These are phyloP conservation scores for Mixornis gularis DNA, from an alignment of 2,113 vertebrate genomes.

Conservation along the genomic window DNA sequence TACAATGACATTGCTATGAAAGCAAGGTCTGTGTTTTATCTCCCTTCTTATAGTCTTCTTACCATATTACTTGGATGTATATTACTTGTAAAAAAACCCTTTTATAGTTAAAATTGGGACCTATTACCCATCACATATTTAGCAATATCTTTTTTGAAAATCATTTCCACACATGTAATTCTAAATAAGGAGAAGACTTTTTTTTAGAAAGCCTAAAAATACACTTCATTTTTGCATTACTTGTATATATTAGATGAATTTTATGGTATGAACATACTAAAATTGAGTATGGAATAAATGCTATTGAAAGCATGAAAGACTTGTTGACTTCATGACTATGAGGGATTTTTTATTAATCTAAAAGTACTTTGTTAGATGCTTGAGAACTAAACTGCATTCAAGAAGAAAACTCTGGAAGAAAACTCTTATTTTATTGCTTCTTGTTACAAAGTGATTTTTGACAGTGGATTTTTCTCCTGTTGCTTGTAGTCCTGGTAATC, in stretches of 20 bases:
- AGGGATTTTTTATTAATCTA: neutral
- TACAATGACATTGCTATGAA: neutral
- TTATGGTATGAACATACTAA: neutral
- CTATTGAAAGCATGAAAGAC: neutral
- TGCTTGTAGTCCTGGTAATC: neutral
- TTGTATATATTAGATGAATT: neutral
- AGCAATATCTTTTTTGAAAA: neutral
- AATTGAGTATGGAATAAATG: neutral
- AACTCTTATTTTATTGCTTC: neutral
- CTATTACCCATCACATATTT: neutral
- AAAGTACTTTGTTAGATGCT: neutral
- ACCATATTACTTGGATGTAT: neutral
- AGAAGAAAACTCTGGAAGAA: neutral
- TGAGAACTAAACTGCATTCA: neutral
- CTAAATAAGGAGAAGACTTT: neutral
- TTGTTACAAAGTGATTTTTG: neutral
- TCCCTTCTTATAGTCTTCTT: neutral
- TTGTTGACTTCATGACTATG: neutral
- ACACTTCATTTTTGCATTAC: neutral
- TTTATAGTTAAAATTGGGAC: neutral
- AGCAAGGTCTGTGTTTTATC: neutral
- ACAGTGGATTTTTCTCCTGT: neutral
- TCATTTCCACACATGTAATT: neutral
- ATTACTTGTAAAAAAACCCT: neutral
- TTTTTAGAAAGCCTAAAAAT: neutral